Percentiles rank a stretch among this genome's conserved stretches.
Conservation (phyloP, 2,888 invertebrate genomes). For the Xanthostigma xanthostigma region DNA sequence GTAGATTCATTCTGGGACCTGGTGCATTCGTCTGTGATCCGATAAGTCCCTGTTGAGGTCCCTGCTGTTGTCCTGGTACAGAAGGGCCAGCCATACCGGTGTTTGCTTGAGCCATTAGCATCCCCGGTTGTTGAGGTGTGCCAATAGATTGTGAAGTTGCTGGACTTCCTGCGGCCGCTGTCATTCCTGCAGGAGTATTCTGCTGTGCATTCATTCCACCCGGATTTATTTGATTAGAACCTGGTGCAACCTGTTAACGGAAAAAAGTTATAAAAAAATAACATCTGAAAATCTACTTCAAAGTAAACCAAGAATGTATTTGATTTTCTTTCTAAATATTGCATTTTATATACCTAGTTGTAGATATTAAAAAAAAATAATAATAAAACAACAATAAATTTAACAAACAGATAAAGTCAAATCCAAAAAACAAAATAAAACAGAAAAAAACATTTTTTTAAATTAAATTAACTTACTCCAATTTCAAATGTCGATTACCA, state of each 20-base stretch:
- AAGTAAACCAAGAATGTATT: background rate
- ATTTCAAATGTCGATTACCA: no score
- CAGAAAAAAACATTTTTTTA: constrained; percentile 9
- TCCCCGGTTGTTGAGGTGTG: constrained; percentile 23
- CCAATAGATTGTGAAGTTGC: constrained; percentile 7
- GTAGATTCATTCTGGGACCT: constrained; percentile 8
- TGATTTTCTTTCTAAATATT: background rate
- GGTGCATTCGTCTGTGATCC: constrained; percentile 22
- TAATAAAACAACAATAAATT: background rate
- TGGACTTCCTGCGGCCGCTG: constrained; percentile 7
- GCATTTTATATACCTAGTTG: background rate
- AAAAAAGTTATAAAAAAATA: constrained; percentile 10
- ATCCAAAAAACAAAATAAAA: background rate
- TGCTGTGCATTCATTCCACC: constrained; percentile 10
- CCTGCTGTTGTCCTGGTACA: background rate
- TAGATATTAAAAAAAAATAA: no score
- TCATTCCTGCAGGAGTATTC: constrained; percentile 5
- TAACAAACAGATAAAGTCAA: background rate
- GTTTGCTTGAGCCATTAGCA: constrained; percentile 36
- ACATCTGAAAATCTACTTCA: constrained; percentile 9
- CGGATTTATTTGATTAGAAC: constrained; percentile 20
- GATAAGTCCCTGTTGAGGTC: constrained; percentile 1
- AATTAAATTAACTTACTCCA: background rate
- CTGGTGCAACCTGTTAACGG: constrained; percentile 16
- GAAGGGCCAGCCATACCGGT: constrained; percentile 11